Conservation (phyloP, 2,888 invertebrate species). For the Parochlus steinenii region DNA sequence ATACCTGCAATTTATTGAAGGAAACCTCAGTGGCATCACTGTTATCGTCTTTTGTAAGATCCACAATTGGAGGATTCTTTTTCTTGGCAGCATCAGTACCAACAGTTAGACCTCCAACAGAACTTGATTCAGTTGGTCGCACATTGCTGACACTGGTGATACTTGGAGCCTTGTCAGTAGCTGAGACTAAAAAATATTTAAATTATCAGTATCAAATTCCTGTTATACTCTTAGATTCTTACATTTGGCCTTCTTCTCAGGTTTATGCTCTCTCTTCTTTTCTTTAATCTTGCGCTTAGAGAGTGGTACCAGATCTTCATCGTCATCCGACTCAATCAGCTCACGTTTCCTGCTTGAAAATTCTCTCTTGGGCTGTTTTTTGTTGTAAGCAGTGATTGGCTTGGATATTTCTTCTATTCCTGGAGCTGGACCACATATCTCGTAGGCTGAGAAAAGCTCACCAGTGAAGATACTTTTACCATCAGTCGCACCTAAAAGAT, state of each 20-base stretch:
- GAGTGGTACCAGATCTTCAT: constrained; percentile 4
- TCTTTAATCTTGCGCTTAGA: constrained; percentile 21
- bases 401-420: constrained; percentile 15
- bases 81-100: constrained; percentile 36
- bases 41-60: constrained; percentile 44
- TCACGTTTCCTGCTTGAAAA: constrained; percentile 15
- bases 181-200: constrained; percentile 22
- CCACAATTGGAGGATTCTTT: constrained; percentile 35
- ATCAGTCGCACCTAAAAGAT: constrained; percentile 38
- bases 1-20: constrained; percentile 58
- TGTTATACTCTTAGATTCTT: constrained; percentile 17
- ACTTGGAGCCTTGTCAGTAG: constrained; percentile 22
- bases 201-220: not conserved
- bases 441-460: constrained; percentile 45
- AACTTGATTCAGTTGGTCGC: constrained; percentile 53
- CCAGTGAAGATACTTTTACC: constrained; percentile 49
- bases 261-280: constrained; percentile 16
- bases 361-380: constrained; percentile 12
- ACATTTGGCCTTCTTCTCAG: constrained; percentile 29
- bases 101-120: constrained; percentile 53
- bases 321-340: constrained; percentile 5
- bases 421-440: constrained; percentile 35
- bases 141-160: constrained; percentile 19
- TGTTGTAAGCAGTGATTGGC: constrained; percentile 18
- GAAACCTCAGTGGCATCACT: constrained; percentile 58